phyloP scores from a whole-genome alignment of 2,113 vertebrate species.

The Oenanthe oenanthe region DNA sequence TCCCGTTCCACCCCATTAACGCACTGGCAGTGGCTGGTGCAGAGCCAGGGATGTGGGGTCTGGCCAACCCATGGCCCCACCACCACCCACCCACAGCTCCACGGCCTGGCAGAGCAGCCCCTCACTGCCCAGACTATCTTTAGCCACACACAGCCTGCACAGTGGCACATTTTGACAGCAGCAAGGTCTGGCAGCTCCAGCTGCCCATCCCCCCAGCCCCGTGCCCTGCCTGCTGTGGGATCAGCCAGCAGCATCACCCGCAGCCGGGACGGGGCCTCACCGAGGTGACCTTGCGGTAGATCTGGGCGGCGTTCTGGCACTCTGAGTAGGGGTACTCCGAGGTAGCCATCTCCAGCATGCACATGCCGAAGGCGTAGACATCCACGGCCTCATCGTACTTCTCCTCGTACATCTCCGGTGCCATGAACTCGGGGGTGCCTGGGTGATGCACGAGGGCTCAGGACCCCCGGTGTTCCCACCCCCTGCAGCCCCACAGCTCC shows the following conservation, averaged over 20 bases:
- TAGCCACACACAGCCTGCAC: background rate
- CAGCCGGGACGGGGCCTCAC: conserved; percentile 68
- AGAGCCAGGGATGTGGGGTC: background rate
- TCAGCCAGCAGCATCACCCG: background rate
- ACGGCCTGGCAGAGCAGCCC: background rate
- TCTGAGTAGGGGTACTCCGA: conserved; percentile 97
- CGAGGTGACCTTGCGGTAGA: conserved; percentile 98
- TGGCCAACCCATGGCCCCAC: background rate
- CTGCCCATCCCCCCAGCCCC: rapidly evolving
- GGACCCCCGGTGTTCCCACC: rapidly evolving
- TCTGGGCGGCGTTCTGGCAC: conserved; percentile 97
- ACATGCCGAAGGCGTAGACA: conserved; percentile 98
- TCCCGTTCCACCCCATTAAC: conserved; percentile 26
- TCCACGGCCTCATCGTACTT: conserved; percentile 97
- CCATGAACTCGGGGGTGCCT: conserved; percentile 99
- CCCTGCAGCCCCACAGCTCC: background rate
- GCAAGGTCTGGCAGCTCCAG: background rate
- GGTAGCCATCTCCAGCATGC: conserved; percentile 98
- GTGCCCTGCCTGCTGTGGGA: rapidly evolving
- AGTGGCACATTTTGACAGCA: background rate
- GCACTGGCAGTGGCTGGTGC: rapidly evolving
- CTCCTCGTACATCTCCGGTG: conserved; percentile 98
- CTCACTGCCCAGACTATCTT: background rate
- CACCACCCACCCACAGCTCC: background rate
- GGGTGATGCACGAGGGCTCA: background rate